Base-by-base conservation (phyloP, 2,113 vertebrate species). In the Melanerpes aurifrons region DNA sequence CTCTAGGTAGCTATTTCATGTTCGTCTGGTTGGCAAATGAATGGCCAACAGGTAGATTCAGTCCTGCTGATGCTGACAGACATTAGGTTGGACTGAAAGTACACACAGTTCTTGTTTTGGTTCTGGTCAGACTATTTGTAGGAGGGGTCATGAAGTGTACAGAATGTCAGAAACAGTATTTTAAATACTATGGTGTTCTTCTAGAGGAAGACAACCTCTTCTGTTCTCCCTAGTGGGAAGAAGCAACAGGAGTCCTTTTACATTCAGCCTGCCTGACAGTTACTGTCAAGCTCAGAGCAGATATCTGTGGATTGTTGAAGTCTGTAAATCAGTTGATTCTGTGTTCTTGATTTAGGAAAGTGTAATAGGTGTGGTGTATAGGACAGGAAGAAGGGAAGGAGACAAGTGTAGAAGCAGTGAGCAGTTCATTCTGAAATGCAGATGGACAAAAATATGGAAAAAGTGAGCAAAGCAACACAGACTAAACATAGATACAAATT, bases 401-500 rank as follows among this genome's bases (percentile, higher is more conserved):
- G 57, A 82, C 56, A 26, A 72, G 62, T 28, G 47, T 66, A 61
- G 26, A 28, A 90, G 21, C 47, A 43, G 12, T 35, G 12, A n/a
- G 25, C 47, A 81, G 48, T 66, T 85, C 43, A 67, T 88, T 88
- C 67, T 31, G 32, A 85, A 74, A 62, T 50, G 37, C 69, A 47
- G 62, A 58, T 58, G 22, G 54, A 18, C 9, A 75, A 90, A 92
- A 90, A 32, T 59, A 74, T 6, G 28, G 53, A 71, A 88, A 69
- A 92, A 79, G 28, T 71, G 35, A 90, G 47, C 31, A 84, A 87
- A 79, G 35, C 57, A 82, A 5, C 18, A 28, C 75, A 78, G 79
- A 71, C 62, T 90, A 92, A 92, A 74, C 79, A 63, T 47, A 40
- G 29, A n/a, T 28, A 76, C 22, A 69, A 47, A 31, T 66, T 76